Evolutionary conservation across 2,888 invertebrate species (phyloP), one percentile per base, ranked within the genome.

Genomic region (Archaeoteleia sp.): DNA sequence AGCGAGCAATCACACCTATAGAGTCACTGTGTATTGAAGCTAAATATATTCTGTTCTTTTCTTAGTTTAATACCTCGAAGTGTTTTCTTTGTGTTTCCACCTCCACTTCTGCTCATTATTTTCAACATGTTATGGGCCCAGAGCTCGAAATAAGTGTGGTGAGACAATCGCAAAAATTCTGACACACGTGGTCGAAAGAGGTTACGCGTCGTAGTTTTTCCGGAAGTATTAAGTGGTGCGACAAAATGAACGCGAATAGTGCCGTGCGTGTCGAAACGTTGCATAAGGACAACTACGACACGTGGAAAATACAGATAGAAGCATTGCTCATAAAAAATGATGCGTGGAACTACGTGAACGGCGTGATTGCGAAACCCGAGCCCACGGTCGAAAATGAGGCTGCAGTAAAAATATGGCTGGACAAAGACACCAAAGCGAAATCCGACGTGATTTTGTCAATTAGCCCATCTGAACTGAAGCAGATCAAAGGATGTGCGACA

Each of bases 401-500:
- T 30, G 40, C 2, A 29, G 29, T 9, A 20, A 12, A 25, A 5
- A 8, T 29, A n/a, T 32, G 34, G 30, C 8, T 25, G 1, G 7
- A 5, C 1, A 23, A 17, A 8, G 42, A 17, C 20, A 25, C 39
- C 5, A 45, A 45, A 15, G 49, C 60, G 0, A 35, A 27, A 8
- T 32, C 60, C 23, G 61, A 61, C 10, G 10, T 53, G 0, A 61
- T 53, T 6, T 13, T 61, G 7, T n/a, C 35, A 1, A 51, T 49
- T 20, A 20, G 10, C n/a, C 43, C 58, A 8, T 45, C 61, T 1
- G 39, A 45, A 40, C 7, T 60, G 13, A 37, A 35, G 37, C 43
- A 51, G 6, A 45, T 51, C 0, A 15, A 32, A 10, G 8, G 7
- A 2, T 60, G 60, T 6, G 12, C 0, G 0, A 51, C 60, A 5